Base-by-base conservation (phyloP, 2,113 vertebrate genomes). In the Aphyosemion australe region DNA sequence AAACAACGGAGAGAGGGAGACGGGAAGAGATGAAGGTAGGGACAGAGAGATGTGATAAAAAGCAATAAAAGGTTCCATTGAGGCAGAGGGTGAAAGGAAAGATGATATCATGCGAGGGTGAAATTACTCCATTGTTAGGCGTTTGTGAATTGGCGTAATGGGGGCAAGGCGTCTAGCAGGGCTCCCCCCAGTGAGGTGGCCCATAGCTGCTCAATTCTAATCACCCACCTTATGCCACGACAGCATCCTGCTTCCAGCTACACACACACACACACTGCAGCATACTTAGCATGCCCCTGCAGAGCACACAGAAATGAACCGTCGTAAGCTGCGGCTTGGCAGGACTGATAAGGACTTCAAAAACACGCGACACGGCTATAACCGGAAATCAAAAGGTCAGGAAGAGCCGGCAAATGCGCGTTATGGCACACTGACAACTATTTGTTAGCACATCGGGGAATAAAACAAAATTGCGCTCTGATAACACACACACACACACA, bases 71-170 rank as follows among this genome's bases (percentile, higher is more conserved):
- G 74, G 41, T 58, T 77, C 87, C 82, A 87, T 82, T 86, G 81
- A 91, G 72, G 73, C 63, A 42, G 3, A 41, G 61, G 72, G 84
- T 88, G 87, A 91, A 90, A 90, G 81, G 77, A 78, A 84, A 88
- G 89, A 91, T 90, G 87, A 87, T 89, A 89, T 91, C 88, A 89
- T 79, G 83, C 69, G 18, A 79, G 72, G 75, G 79, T 75, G 79
- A 89, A 88, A 90, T 84, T 78, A 86, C 77, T 85, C 69, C 66
- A 84, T 90, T 93, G 86, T 90, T 86, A 67, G 63, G 46, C 70
- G 4, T 76, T 79, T 80, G 67, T 87, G 79, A 87, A 84, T 72
- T 82, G 83, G 80, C 74, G 37, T 82, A 86, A 86, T 82, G 76
- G 72, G 84, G 86, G 71, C 74, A 67, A 73, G 65, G 64, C 72